Evolutionary conservation across 2,113 vertebrate genomes (phyloP), one percentile per base, ranked within the genome.

Genomic region (Microtus ochrogaster): DNA sequence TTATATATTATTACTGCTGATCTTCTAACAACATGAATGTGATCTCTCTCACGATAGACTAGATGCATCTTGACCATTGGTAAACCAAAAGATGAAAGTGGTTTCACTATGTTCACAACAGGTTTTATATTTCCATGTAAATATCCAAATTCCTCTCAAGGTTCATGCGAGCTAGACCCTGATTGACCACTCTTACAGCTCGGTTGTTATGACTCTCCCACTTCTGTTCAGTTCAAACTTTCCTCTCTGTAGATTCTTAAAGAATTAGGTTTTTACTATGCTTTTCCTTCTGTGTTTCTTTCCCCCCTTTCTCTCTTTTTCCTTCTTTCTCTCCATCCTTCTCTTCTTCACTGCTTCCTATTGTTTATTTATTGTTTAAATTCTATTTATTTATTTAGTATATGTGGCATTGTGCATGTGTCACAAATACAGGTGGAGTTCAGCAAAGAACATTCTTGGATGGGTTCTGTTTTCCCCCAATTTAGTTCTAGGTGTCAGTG

Each of bases 31-130:
- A 1, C 24, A 26, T 14, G 36, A 66, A n/a, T 19, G 9, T 47
- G 24, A 2, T 61, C 14, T 78, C 36, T 66, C 14, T 26, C 36
- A 2, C 21, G 0, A 10, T 49, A 0, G 5, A 30, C 44, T 1
- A 3, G 76, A 17, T 47, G 3, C 76, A 49, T 3, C 44, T 6
- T 36, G 47, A 79, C 16, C 1, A 2, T 36, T 52, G 14, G 0
- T 49, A 30, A 79, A 36, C 14, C 28, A 52, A 30, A 30, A 49
- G 14, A 52, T 11, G 1, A 36, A 36, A 52, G 7, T 24, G 33
- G 5, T 24, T 36, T 19, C 6, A 30, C 1, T 28, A 19, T 7
- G 7, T 1, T 14, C 22, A 22, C 2, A 22, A 11, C 55, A 47
- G 36, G 22, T 21, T 33, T n/a, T 28, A 12, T 1, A 14, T 58